phyloP scores from a whole-genome alignment of 2,113 vertebrate genomes.

The Phoxinus phoxinus region DNA sequence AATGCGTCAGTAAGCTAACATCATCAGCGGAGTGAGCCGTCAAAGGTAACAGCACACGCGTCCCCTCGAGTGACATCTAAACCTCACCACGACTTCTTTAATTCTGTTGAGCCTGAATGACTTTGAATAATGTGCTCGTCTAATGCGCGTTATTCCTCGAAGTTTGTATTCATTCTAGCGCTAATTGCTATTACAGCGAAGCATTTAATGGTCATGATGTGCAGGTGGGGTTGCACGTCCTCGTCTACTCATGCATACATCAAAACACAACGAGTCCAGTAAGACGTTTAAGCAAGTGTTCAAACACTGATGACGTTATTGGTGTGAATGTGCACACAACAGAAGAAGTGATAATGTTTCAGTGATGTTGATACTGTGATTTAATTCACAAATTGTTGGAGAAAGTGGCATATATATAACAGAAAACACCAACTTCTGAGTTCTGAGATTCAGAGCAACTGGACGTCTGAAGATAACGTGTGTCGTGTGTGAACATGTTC shows the following conservation, averaged over 20 bases:
- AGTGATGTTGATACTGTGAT: not conserved
- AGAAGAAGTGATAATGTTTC: not conserved
- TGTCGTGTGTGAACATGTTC: not conserved
- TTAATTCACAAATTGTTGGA: not conserved
- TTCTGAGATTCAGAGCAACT: not conserved
- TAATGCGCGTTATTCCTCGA: not conserved
- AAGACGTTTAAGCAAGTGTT: not conserved
- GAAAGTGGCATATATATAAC: not conserved
- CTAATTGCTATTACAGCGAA: not conserved
- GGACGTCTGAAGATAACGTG: not conserved
- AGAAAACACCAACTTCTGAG: not conserved
- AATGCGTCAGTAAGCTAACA: slow-evolving; percentile 58
- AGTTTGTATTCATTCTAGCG: not conserved
- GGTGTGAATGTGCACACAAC: not conserved
- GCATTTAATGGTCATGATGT: not conserved
- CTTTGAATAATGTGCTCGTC: slow-evolving; percentile 30
- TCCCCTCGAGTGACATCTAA: slow-evolving; percentile 50
- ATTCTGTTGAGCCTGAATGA: slow-evolving; percentile 27
- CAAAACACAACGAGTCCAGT: not conserved
- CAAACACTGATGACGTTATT: not conserved
- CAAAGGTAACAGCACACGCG: slow-evolving; percentile 56
- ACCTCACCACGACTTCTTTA: slow-evolving; percentile 42
- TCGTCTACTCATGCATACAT: not conserved
- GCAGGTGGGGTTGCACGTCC: not conserved
- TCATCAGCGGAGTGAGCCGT: slow-evolving; percentile 65